These are phyloP conservation scores for Orbicella faveolata DNA, from an alignment of 64 coral and sea anemone genomes.

Conservation along the genomic window DNA sequence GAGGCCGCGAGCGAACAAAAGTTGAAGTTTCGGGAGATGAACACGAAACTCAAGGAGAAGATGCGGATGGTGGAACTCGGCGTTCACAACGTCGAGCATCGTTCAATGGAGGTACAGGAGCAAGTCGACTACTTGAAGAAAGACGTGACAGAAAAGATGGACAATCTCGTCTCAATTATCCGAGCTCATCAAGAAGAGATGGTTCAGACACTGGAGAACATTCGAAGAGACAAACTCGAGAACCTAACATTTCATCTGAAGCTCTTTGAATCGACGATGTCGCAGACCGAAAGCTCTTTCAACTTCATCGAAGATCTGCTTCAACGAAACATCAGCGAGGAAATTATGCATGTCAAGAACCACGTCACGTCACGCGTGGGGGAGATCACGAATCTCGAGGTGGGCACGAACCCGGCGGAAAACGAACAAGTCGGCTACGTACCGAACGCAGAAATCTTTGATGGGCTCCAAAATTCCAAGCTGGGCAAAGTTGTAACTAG, in stretches of 20 bases:
- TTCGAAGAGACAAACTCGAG: constrained; percentile 52
- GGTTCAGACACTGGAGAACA: constrained; percentile 34
- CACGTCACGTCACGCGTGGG: constrained; percentile 44
- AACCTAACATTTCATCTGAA: constrained; percentile 48
- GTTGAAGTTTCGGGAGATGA: constrained; percentile 53
- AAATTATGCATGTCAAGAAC: constrained; percentile 47
- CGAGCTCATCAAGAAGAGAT: constrained; percentile 54
- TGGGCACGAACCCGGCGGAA: constrained; percentile 57
- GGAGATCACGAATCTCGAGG: constrained; percentile 26
- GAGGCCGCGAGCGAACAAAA: constrained; percentile 66
- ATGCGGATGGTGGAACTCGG: constrained; percentile 52
- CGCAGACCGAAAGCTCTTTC: constrained; percentile 40
- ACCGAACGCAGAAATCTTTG: constrained; percentile 44
- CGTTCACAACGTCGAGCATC: constrained; percentile 51
- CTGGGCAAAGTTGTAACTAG: constrained; percentile 56
- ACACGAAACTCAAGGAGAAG: constrained; percentile 51
- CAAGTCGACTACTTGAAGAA: constrained; percentile 57
- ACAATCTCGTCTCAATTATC: constrained; percentile 34
- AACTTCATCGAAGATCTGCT: constrained; percentile 51
- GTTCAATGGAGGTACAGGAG: constrained; percentile 56
- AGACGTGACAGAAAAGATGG: constrained; percentile 49
- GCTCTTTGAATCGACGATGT: constrained; percentile 23
- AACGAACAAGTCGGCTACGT: constrained; percentile 60
- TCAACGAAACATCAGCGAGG: constrained; percentile 55
- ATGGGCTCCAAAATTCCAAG: constrained; percentile 32